These are phyloP conservation scores for Nothoprocta pentlandii DNA, from an alignment of 2,113 vertebrate species.

Conservation along the genomic window DNA sequence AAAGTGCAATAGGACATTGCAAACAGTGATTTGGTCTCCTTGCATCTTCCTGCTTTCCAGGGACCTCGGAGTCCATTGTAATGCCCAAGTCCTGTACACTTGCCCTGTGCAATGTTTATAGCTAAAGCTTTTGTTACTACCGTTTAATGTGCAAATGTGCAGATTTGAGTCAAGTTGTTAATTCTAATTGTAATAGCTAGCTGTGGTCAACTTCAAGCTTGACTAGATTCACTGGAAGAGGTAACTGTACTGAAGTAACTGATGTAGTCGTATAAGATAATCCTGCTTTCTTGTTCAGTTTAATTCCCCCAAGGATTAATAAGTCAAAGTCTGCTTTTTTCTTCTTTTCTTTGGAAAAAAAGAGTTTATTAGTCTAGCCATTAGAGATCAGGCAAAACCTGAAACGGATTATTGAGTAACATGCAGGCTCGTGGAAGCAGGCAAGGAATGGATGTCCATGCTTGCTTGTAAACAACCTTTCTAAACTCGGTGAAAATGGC, in stretches of 20 bases:
- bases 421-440: background rate
- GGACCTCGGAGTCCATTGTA: background rate
- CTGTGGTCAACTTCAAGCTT: background rate
- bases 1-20: background rate
- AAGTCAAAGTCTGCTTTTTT: background rate
- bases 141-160: background rate
- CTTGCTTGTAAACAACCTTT: background rate
- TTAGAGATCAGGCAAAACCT: background rate
- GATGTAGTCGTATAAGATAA: background rate
- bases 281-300: background rate
- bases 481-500: background rate
- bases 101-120: accelerated
- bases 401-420: background rate
- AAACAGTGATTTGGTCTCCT: background rate
- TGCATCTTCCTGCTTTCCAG: background rate
- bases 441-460: background rate
- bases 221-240: background rate
- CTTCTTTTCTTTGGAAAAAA: background rate
- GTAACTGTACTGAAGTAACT: background rate
- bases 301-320: background rate
- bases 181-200: background rate
- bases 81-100: accelerated
- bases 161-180: background rate
- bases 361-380: background rate
- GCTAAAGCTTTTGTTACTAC: background rate